Evolutionary conservation across 2,113 vertebrate species (phyloP).

Genomic region (Neogale vison): DNA sequence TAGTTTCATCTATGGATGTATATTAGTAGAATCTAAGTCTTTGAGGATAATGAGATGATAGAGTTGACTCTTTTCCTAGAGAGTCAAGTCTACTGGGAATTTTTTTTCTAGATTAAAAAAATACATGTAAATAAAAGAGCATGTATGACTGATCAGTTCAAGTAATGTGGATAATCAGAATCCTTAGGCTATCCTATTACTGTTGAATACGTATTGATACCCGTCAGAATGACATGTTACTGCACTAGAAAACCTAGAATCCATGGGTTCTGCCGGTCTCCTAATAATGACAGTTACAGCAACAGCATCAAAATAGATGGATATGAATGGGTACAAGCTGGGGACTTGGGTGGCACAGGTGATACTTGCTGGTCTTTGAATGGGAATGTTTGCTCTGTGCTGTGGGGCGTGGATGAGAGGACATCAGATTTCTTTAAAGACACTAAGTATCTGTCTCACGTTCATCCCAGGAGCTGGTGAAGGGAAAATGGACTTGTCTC

Average conservation of each 20-base stretch:
- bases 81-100: background rate
- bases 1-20: background rate
- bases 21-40: background rate
- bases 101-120: conserved; percentile 41
- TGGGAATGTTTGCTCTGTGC: background rate
- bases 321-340: background rate
- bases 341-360: background rate
- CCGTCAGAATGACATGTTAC: background rate
- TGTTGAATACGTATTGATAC: background rate
- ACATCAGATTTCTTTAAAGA: background rate
- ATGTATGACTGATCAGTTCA: background rate
- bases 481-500: background rate
- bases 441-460: background rate
- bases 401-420: background rate
- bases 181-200: background rate
- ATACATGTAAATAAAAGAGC: background rate
- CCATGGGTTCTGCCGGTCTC: background rate
- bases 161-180: background rate
- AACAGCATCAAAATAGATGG: background rate
- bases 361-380: background rate
- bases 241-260: background rate
- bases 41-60: background rate
- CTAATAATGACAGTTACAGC: background rate
- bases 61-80: background rate
- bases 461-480: background rate